phyloP scores from a whole-genome alignment of 2,888 invertebrate genomes.

The Cordilura impudica region DNA sequence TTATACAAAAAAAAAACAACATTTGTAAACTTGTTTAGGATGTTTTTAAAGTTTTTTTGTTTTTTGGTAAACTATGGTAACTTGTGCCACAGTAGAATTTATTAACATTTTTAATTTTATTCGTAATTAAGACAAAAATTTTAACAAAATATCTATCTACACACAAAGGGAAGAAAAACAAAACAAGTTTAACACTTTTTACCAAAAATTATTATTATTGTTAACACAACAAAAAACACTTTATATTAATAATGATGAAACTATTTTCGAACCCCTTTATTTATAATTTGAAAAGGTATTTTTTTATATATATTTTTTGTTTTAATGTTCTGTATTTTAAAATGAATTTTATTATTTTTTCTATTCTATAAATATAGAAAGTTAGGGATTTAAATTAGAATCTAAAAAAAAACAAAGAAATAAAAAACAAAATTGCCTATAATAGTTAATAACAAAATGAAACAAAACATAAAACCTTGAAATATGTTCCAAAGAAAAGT shows the following conservation, averaged over 20 bases:
- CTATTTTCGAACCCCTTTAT: conserved; percentile 15
- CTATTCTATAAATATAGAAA: conserved; percentile 53
- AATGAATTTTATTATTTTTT: conserved; percentile 45
- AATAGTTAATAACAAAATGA: conserved; percentile 34
- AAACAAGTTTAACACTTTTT: conserved; percentile 14
- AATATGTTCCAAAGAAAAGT: conserved; percentile 58
- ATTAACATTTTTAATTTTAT: conserved; percentile 22
- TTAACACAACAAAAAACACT: conserved; percentile 13
- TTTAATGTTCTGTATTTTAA: conserved; percentile 23
- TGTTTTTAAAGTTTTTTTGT: conserved; percentile 2
- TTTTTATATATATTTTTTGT: not conserved
- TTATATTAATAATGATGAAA: conserved; percentile 8
- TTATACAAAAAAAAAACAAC: conserved; percentile 29
- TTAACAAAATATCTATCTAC: conserved; percentile 14
- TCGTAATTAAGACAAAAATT: conserved; percentile 4
- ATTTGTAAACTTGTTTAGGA: not conserved
- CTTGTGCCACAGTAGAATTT: conserved; percentile 33
- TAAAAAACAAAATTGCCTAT: conserved; percentile 47
- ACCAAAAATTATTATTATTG: conserved; percentile 41
- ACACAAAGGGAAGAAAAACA: not conserved
- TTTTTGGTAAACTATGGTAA: conserved; percentile 28
- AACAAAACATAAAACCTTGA: conserved; percentile 35
- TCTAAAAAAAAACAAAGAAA: conserved; percentile 37
- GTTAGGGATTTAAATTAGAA: conserved; percentile 58
- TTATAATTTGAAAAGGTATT: not conserved